Conservation (phyloP, 2,888 invertebrate genomes). For the Andrena bucephala region DNA sequence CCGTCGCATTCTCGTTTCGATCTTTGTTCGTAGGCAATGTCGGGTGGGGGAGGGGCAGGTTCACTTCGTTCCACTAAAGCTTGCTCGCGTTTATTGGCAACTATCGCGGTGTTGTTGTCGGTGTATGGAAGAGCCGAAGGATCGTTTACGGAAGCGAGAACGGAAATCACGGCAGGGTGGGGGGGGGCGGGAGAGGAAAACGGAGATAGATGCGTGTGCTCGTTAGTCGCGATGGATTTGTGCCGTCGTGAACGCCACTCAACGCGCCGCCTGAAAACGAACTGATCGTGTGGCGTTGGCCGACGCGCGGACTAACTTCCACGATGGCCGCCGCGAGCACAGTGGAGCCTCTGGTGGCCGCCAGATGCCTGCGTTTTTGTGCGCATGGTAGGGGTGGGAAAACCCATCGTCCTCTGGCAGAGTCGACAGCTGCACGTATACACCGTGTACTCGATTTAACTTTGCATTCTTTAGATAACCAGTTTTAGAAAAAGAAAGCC, state of each 20-base stretch:
- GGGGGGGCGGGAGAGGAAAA: background rate
- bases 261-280: constrained; percentile 44
- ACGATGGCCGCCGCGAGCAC: constrained; percentile 38
- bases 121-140: background rate
- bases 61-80: constrained; percentile 25
- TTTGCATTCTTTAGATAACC: constrained; percentile 54
- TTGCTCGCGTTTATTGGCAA: background rate
- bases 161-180: too few species aligned
- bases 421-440: constrained; percentile 61
- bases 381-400: constrained; percentile 69
- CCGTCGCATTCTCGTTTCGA: constrained; percentile 59
- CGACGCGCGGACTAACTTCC: constrained; percentile 36
- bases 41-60: background rate
- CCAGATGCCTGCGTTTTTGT: background rate
- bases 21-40: constrained; percentile 12
- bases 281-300: constrained; percentile 41
- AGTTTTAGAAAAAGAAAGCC: constrained; percentile 38
- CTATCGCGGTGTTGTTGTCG: background rate
- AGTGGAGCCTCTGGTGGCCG: constrained; percentile 53
- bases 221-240: constrained; percentile 6
- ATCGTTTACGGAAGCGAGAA: constrained; percentile 2
- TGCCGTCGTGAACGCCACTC: constrained; percentile 14
- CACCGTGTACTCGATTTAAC: constrained; percentile 48
- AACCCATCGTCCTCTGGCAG: constrained; percentile 74
- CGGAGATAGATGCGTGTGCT: background rate